Conservation (phyloP, 2,113 vertebrate species). For the Odontophorus gujanensis region DNA sequence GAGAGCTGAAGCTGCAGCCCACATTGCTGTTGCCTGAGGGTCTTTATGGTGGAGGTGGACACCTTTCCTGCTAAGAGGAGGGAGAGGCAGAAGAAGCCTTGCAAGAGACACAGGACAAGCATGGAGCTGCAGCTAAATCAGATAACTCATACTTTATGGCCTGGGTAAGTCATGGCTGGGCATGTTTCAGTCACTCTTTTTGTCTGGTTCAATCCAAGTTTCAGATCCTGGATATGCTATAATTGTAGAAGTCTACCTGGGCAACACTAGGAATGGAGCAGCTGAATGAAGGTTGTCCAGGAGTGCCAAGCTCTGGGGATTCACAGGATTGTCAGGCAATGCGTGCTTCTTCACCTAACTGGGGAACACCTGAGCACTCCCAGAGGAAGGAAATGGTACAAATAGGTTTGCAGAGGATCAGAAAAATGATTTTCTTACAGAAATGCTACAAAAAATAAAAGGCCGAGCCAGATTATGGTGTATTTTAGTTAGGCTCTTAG, state of each 20-base stretch:
- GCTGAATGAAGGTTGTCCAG: background rate
- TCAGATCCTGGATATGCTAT: too few relatives aligned
- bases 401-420: background rate
- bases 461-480: background rate
- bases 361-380: background rate
- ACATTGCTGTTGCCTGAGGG: rapidly evolving
- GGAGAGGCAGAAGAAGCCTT: background rate
- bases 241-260: too few relatives aligned
- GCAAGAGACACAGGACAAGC: background rate
- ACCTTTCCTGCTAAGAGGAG: background rate
- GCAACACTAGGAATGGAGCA: background rate
- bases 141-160: rapidly evolving
- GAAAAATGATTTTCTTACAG: background rate
- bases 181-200: too few relatives aligned
- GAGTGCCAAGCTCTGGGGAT: background rate
- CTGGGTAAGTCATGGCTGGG: too few relatives aligned
- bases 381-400: background rate
- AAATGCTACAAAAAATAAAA: background rate
- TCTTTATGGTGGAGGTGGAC: background rate
- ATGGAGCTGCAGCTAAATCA: background rate
- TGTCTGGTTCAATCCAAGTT: too few relatives aligned
- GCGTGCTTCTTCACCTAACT: background rate
- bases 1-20: background rate
- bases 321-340: background rate
- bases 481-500: background rate